Conservation (phyloP, 2,888 invertebrate species). For the Erpobdella octoculata region DNA sequence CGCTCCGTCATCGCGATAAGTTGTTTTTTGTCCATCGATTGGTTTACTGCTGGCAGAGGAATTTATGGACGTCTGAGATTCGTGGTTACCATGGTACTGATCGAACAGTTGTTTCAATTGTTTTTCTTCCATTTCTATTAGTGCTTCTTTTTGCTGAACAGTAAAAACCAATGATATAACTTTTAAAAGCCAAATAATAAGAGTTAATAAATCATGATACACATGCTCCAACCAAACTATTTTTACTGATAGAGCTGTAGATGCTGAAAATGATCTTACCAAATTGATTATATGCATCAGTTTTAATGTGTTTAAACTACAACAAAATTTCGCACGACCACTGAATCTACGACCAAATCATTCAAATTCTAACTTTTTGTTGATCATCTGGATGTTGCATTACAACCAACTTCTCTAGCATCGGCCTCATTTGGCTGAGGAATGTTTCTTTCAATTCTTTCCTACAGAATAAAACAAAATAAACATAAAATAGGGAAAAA, state of each 20-base stretch:
- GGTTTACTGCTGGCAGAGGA: too few species aligned
- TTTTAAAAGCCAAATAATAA: background rate
- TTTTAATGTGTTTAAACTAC: too few species aligned
- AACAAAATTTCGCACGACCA: too few species aligned
- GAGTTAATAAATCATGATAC: background rate
- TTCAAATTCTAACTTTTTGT: constrained; percentile 4
- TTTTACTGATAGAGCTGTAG: too few species aligned
- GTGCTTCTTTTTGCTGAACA: constrained; percentile 1
- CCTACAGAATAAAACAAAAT: background rate
- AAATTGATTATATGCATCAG: too few species aligned
- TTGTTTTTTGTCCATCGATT: too few species aligned
- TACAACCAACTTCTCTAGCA: constrained; percentile 23
- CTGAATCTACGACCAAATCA: background rate
- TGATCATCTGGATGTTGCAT: constrained; percentile 21
- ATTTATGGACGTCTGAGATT: background rate
- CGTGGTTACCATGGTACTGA: background rate
- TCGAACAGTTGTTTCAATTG: constrained; percentile 22
- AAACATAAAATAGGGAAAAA: background rate
- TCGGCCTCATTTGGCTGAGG: constrained; percentile 24
- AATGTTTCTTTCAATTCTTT: constrained; percentile 18
- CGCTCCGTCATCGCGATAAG: background rate
- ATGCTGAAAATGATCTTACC: too few species aligned
- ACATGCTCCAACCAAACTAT: too few species aligned
- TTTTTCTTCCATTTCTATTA: constrained; percentile 20
- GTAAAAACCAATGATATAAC: background rate